phyloP scores from a whole-genome alignment of 2,113 vertebrate species.

The Illadopsis cleaveri region DNA sequence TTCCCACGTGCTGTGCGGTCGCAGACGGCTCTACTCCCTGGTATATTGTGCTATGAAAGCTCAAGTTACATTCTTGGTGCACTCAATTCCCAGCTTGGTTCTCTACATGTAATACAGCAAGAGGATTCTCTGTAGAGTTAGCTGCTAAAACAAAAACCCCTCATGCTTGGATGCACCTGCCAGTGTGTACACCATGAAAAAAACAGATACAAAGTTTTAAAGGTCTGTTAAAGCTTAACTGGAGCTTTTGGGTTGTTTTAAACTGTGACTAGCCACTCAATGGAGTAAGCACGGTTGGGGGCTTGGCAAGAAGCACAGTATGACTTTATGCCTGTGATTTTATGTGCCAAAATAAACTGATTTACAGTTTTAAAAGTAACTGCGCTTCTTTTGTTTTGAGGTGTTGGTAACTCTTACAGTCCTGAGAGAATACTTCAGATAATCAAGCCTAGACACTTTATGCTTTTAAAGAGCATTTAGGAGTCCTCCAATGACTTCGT shows the following conservation, averaged over 20 bases:
- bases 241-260: not conserved
- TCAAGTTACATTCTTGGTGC: not conserved
- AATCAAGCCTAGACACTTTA: not conserved
- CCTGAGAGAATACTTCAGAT: not conserved
- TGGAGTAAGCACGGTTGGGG: not conserved
- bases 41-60: not conserved
- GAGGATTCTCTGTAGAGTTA: not conserved
- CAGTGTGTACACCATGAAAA: not conserved
- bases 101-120: accelerated
- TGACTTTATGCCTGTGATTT: not conserved
- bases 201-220: not conserved
- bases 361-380: not conserved
- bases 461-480: not conserved
- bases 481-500: not conserved
- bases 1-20: not conserved
- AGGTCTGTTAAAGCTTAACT: not conserved
- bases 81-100: not conserved
- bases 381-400: not conserved
- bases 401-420: not conserved
- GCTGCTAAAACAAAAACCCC: not conserved
- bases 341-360: not conserved
- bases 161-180: not conserved
- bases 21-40: not conserved
- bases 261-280: not conserved
- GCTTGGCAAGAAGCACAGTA: not conserved